Percentiles rank a stretch among this genome's conserved stretches.
Conservation (phyloP, 1,140 invertebrate genomes). For the Apis mellifera region Amel_HAv3.1 CM009934.2:9969501-9970000, state of each 20-base stretch:
- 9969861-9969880: conserved; percentile 90
- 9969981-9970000: conserved; percentile 93
- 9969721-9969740: conserved; percentile 94
- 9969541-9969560: conserved; percentile 7
- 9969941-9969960: conserved; percentile 85
- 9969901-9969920: not conserved
- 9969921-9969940: not conserved
- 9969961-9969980: conserved; percentile 95
- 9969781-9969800: conserved; percentile 94
- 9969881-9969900: not conserved
- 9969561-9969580: not conserved
- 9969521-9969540: conserved; percentile 81
- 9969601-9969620: conserved; percentile 38
- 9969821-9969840: conserved; percentile 96
- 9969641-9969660: not conserved
- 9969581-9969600: not conserved
- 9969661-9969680: not conserved
- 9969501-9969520: conserved; percentile 96
- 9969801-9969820: conserved; percentile 93
- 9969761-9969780: conserved; percentile 96
- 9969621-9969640: not conserved
- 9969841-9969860: conserved; percentile 99
- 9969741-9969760: conserved; percentile 95
- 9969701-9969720: conserved; percentile 22
- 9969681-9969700: not conserved